Percentiles rank a stretch among this genome's conserved stretches.
phyloP scores from a whole-genome alignment of 2,113 vertebrate genomes.

The Aplodontia rufa region DNA sequence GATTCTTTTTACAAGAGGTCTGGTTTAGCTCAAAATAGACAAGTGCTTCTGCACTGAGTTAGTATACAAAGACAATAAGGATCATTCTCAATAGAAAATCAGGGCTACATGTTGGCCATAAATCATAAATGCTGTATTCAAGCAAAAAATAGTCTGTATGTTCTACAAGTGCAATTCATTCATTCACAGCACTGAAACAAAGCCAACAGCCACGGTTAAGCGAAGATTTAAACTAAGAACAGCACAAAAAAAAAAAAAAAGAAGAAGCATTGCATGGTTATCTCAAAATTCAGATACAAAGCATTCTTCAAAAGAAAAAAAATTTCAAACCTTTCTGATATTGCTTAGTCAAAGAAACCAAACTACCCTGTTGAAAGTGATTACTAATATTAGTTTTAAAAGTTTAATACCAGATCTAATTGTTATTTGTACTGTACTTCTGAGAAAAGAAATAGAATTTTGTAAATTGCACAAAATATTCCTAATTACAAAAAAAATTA shows the following conservation, averaged over 20 bases:
- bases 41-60: conserved; percentile 95
- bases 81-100: conserved; percentile 93
- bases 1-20: conserved; percentile 98
- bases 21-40: conserved; percentile 98
- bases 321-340: conserved; percentile 61
- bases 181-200: conserved; percentile 86
- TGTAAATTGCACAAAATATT: conserved; percentile 58
- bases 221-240: conserved; percentile 81
- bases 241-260: conserved; percentile 70
- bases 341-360: conserved; percentile 63
- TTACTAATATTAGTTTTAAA: conserved; percentile 70
- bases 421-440: conserved; percentile 66
- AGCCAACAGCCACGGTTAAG: conserved; percentile 88
- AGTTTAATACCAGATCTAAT: conserved; percentile 17
- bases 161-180: conserved; percentile 88
- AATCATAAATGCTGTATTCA: conserved; percentile 94
- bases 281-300: conserved; percentile 77
- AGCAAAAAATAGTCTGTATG: conserved; percentile 90
- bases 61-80: conserved; percentile 96
- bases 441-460: conserved; percentile 58
- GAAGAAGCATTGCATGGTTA: conserved; percentile 72
- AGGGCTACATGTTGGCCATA: conserved; percentile 89
- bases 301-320: conserved; percentile 62
- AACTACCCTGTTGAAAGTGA: conserved; percentile 61
- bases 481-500: conserved; percentile 53